phyloP scores from a whole-genome alignment of 1,140 invertebrate species.

The Halesus radiatus region DNA sequence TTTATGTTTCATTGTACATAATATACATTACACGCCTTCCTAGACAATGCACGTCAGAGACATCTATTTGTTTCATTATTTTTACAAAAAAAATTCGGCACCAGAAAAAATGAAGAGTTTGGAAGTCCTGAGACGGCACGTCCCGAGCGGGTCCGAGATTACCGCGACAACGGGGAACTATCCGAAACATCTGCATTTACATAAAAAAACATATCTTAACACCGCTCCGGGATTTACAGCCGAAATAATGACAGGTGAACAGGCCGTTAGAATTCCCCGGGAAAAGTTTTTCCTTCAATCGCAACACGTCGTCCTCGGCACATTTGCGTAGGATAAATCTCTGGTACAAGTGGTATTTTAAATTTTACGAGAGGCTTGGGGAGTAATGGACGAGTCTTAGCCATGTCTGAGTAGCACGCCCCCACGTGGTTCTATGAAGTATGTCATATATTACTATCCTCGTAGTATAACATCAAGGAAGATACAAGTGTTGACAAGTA shows the following conservation, averaged over 20 bases:
- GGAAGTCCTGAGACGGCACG: too few relatives aligned
- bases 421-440: too few relatives aligned
- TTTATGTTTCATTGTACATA: too few relatives aligned
- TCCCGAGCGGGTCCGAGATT: neutral
- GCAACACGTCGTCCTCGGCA: constrained; percentile 2
- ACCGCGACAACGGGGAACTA: constrained; percentile 3
- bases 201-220: constrained; percentile 21
- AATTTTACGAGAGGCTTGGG: neutral
- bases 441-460: too few relatives aligned
- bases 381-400: neutral
- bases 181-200: constrained; percentile 14
- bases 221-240: constrained; percentile 19
- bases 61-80: too few relatives aligned
- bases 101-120: too few relatives aligned
- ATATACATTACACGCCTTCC: too few relatives aligned
- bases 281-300: neutral
- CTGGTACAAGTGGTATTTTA: constrained; percentile 18
- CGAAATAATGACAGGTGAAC: constrained; percentile 24
- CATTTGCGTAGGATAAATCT: constrained; percentile 18
- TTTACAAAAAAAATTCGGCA: too few relatives aligned
- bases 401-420: too few relatives aligned
- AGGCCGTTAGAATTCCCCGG: neutral
- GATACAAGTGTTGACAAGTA: too few relatives aligned
- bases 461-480: too few relatives aligned
- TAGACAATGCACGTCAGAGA: too few relatives aligned